Percentiles rank a stretch among this genome's conserved stretches.
Evolutionary conservation across 2,797 vertebrate species (phyloP).

Genomic region (Pangasius mekongensis): DNA sequence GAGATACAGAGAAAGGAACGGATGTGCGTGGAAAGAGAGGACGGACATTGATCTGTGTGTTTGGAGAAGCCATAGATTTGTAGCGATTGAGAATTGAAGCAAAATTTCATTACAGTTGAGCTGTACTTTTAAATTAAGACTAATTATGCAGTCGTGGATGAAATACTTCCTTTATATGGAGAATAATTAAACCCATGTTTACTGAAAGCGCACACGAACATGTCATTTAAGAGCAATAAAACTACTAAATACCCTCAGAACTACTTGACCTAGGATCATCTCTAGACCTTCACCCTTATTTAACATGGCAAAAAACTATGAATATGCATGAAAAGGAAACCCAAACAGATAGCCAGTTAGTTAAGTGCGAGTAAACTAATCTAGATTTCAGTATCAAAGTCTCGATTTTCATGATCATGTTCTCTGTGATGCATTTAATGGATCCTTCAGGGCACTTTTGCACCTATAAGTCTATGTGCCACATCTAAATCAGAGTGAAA

Average conservation of each 20-base stretch:
- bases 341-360: neutral
- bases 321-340: neutral
- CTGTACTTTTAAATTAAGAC: constrained; percentile 6
- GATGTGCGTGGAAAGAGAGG: constrained; percentile 3
- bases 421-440: neutral
- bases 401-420: neutral
- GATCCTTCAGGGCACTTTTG: neutral
- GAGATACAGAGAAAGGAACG: constrained; percentile 11
- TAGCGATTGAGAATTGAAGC: neutral
- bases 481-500: neutral
- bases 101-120: constrained; percentile 1
- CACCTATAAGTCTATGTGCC: neutral
- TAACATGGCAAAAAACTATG: neutral
- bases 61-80: constrained; percentile 37
- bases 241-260: neutral
- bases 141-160: constrained; percentile 4
- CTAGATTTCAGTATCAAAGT: too few relatives aligned
- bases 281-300: neutral
- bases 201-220: neutral
- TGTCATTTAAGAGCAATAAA: neutral
- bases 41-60: constrained; percentile 49
- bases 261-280: neutral
- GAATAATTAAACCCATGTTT: neutral
- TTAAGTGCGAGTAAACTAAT: neutral
- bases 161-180: neutral